These are phyloP conservation scores for Geophilus truncorum DNA, from an alignment of 2,888 invertebrate genomes.

Conservation along the genomic window DNA sequence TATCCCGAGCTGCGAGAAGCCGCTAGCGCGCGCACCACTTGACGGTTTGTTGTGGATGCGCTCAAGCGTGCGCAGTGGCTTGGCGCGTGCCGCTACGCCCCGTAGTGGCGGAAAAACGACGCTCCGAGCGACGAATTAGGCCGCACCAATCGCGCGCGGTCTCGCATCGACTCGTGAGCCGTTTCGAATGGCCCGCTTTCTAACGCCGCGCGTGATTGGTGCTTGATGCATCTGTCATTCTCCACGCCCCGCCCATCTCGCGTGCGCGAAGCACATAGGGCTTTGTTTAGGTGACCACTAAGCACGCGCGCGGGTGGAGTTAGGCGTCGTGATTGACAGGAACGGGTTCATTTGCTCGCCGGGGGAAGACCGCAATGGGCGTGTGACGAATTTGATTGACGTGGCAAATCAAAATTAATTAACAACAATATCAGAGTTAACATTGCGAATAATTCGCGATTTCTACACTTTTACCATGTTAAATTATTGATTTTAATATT, in stretches of 20 bases:
- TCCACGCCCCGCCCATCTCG: not conserved
- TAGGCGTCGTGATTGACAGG: not conserved
- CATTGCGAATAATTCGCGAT: not conserved
- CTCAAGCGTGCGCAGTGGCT: slow-evolving; percentile 4
- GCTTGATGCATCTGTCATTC: not conserved
- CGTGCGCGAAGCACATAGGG: not conserved
- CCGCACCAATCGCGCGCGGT: not conserved
- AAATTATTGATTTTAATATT: not conserved
- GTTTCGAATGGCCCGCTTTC: not conserved
- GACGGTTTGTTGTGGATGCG: slow-evolving; percentile 10
- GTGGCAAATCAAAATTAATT: not conserved
- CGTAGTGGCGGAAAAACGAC: slow-evolving; percentile 10
- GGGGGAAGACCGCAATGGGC: not conserved
- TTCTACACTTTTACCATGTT: not conserved
- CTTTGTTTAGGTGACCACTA: not conserved
- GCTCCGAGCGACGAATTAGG: not conserved
- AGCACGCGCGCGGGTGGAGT: not conserved
- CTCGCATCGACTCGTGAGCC: not conserved
- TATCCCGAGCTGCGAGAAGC: slow-evolving; percentile 10
- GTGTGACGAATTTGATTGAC: not conserved
- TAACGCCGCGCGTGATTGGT: not conserved
- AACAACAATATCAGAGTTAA: not conserved
- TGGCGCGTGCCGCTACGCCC: slow-evolving; percentile 10
- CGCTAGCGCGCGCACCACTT: slow-evolving; percentile 5
- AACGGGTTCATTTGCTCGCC: not conserved